A percentile compares a stretch with the other conserved stretches of the same genome.
phyloP scores from a whole-genome alignment of 2,888 invertebrate genomes.

The Antheraea yamamai region DNA sequence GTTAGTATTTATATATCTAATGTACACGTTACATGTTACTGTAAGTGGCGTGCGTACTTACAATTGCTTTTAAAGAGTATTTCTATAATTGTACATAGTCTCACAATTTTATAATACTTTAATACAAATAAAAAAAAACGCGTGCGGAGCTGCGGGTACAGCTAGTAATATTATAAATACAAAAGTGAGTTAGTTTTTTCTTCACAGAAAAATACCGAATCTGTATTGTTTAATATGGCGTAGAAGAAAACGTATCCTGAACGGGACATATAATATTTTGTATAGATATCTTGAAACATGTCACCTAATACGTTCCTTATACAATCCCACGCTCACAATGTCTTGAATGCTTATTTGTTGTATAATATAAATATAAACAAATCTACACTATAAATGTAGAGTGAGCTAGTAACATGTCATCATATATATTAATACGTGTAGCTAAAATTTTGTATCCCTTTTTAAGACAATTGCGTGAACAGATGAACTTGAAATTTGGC shows the following conservation, averaged over 20 bases:
- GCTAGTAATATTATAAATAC: not conserved
- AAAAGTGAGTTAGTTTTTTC: not conserved
- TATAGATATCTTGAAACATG: not conserved
- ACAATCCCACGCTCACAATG: not conserved
- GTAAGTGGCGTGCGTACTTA: no score
- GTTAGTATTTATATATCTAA: no score
- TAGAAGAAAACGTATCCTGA: not conserved
- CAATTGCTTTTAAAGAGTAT: no score
- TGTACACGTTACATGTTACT: no score
- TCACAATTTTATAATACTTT: no score
- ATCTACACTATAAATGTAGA: not conserved
- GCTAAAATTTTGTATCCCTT: no score
- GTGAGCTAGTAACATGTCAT: not conserved
- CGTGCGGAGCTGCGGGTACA: no score
- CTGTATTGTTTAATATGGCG: not conserved
- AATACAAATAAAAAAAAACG: no score
- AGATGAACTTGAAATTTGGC: no score
- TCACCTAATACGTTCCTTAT: not conserved
- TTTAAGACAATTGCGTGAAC: no score
- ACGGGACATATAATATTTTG: not conserved
- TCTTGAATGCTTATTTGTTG: not conserved
- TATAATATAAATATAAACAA: not conserved
- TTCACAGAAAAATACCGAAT: not conserved
- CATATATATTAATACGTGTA: no score
- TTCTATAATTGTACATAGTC: no score